Conservation (phyloP, 2,888 invertebrate species). For the Ecliptopera silaceata region DNA sequence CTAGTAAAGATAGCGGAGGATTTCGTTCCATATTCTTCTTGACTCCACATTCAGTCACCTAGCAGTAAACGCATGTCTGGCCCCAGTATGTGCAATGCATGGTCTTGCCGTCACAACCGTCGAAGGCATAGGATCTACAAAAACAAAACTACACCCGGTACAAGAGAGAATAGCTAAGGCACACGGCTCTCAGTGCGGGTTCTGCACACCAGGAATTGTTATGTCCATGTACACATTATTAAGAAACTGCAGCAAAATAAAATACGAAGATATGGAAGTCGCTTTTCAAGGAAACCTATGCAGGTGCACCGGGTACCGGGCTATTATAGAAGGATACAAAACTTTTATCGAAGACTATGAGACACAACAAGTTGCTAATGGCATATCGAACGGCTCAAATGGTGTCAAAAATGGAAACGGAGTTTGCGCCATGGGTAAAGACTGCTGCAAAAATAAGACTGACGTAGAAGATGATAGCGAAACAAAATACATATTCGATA, state of each 20-base stretch:
- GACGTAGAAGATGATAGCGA: conserved; percentile 67
- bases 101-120: conserved; percentile 93
- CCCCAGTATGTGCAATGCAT: conserved; percentile 91
- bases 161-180: conserved; percentile 91
- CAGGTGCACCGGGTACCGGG: conserved; percentile 93
- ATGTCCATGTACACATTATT: conserved; percentile 95
- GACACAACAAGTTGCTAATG: conserved; percentile 60
- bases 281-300: conserved; percentile 91
- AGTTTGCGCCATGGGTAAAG: conserved; percentile 84
- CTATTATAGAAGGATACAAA: conserved; percentile 92
- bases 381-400: conserved; percentile 24
- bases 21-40: conserved; percentile 14
- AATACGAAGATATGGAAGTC: conserved; percentile 86
- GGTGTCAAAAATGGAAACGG: conserved; percentile 41
- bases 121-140: conserved; percentile 92
- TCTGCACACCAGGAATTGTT: conserved; percentile 94
- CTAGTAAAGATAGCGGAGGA: too few relatives aligned
- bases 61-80: conserved; percentile 92
- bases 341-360: conserved; percentile 90
- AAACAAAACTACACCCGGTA: conserved; percentile 89
- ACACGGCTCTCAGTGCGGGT: conserved; percentile 95
- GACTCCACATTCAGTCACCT: conserved; percentile 81
- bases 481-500: conserved; percentile 82
- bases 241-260: conserved; percentile 75
- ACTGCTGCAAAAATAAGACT: conserved; percentile 84